Evolutionary conservation across 2,888 invertebrate species (phyloP), one percentile per base, ranked within the genome.

Genomic region (Ctena decussata): DNA sequence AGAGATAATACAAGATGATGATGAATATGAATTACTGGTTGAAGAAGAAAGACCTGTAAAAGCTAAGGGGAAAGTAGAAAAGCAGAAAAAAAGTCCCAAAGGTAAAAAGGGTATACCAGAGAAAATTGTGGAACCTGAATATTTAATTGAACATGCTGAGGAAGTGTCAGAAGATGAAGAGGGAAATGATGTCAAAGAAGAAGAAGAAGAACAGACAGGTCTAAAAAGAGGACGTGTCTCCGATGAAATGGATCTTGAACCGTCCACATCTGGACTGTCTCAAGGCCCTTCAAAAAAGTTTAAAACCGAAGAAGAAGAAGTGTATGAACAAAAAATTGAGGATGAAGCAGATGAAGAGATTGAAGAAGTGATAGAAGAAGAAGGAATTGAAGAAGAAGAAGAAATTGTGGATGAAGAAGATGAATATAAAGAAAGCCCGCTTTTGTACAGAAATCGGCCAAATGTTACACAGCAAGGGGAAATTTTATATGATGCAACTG

Each of bases 201-300:
- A 74, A 41, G 81, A 80, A 18, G 49, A 77, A 18, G 35, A 76
- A n/a, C 70, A 79, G 60, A 69, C 78, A 39, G 80, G 85, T 27
- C 83, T 49, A 72, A 86, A 74, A 21, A 49, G 82, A 32, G 83
- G 82, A 57, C 77, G 77, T 27, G 53, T 71, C 2, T 46, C 79
- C 12, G 74, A 71, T 41, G 81, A 74, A 2, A 37, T 37, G n/a
- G 53, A 71, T 18, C 37, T 57, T 32, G 53, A 57, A 37, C 24
- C 75, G 18, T 57, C 53, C 6, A 75, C 53, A 24, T 57, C 53
- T 24, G 39, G 53, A n/a, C 24, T n/a, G 6, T 46, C 53, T 30
- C 24, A 39, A 27, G 69, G 44, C 35, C 87, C 91, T 35, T 83
- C 89, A 24, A 91, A 89, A 39, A 82, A 57, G 30, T 12, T 39